Evolutionary conservation across 2,797 vertebrate genomes (phyloP), one percentile per base, ranked within the genome.

Genomic region (Siniperca obscura): DNA sequence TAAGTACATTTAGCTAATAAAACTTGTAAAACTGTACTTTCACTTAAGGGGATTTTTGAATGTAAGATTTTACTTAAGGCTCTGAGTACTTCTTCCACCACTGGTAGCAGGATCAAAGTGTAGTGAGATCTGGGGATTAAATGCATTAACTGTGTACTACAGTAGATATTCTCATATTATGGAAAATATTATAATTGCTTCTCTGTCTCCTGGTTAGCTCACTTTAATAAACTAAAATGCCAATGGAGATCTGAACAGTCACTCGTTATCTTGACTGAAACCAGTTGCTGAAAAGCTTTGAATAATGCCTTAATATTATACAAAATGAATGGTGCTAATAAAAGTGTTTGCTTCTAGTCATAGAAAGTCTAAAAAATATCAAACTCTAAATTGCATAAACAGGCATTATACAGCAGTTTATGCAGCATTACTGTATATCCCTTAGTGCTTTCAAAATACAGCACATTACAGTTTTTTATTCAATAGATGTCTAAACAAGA

Each of bases 401-500:
- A 67, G 11, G 21, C 9, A 55, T 65, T 30, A 69, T 30, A 50
- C 38, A 71, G 30, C 19, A 56, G 36, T 85, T 67, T 59, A 62
- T 27, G 42, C 57, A 76, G n/a, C 42, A 55, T 48, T 76, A 57
- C 30, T 66, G 13, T 61, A 71, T 74, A 40, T 76, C 7, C 34
- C 71, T 66, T 68, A 21, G 25, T 70, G 44, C 4, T 40, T 87
- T 81, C 46, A 72, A 27, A 81, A 82, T 64, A 30, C 16, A 57
- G 17, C 60, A 55, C 53, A 70, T 72, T 75, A n/a, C 3, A 52
- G 34, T 46, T 50, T 72, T 57, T 78, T 40, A 87, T 87, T 53
- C 42, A 74, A 42, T 60, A 52, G 13, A 84, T 56, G 68, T 89
- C 83, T 13, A 50, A 85, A 83, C 68, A 60, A 78, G 30, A 65